Conservation (phyloP, 1,140 invertebrate species). For the Papilio aristodemus region DNA sequence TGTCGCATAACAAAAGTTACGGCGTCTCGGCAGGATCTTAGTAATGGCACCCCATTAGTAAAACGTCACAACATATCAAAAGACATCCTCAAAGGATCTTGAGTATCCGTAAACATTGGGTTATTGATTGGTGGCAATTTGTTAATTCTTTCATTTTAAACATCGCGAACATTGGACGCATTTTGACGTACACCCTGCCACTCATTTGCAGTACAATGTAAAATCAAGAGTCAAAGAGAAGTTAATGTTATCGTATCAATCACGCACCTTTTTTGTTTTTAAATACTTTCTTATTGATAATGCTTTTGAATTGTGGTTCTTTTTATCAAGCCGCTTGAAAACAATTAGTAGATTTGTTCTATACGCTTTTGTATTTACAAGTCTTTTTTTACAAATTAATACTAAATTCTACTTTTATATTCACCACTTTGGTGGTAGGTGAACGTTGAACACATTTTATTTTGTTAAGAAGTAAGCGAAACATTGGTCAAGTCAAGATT, state of each 20-base stretch:
- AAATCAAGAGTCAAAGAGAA: slow-evolving; percentile 46
- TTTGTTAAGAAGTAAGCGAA: too few relatives aligned
- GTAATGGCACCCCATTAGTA: slow-evolving; percentile 75
- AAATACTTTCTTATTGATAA: slow-evolving; percentile 26
- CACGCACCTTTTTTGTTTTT: slow-evolving; percentile 18
- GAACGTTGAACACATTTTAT: too few relatives aligned
- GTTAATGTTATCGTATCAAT: slow-evolving; percentile 50
- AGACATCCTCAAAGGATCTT: slow-evolving; percentile 54
- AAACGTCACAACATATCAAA: slow-evolving; percentile 79
- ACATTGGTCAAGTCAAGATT: too few relatives aligned
- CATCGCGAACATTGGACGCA: slow-evolving; percentile 54
- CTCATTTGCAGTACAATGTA: slow-evolving; percentile 51
- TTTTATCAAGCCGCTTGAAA: neutral
- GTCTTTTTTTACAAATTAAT: neutral
- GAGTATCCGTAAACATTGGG: slow-evolving; percentile 51
- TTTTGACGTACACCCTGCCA: slow-evolving; percentile 59
- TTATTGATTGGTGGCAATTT: slow-evolving; percentile 75
- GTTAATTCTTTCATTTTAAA: slow-evolving; percentile 65
- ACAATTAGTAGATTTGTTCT: slow-evolving; percentile 8
- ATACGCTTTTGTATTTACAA: neutral
- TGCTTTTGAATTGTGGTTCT: slow-evolving; percentile 28
- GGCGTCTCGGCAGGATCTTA: slow-evolving; percentile 58
- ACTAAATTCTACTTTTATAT: neutral
- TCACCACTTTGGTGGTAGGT: too few relatives aligned
- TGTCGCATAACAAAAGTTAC: slow-evolving; percentile 61